Conservation (phyloP, 2,888 invertebrate genomes). For the Polydrusus tereticollis region DNA sequence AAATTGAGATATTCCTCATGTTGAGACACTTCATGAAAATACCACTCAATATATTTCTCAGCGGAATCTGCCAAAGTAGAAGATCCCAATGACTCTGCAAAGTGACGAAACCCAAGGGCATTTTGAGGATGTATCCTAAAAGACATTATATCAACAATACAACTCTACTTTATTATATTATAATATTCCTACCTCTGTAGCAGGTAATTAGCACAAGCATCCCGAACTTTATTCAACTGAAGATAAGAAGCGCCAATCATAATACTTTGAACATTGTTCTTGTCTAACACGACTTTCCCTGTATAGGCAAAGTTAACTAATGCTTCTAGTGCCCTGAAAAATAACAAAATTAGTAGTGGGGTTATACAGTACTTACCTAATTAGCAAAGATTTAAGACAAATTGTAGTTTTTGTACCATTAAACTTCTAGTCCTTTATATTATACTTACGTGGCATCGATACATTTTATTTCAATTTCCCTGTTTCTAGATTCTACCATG, state of each 20-base stretch:
- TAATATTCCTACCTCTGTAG: slow-evolving; percentile 74
- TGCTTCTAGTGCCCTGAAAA: slow-evolving; percentile 80
- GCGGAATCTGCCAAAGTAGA: slow-evolving; percentile 78
- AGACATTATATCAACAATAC: slow-evolving; percentile 27
- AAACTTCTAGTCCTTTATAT: no score
- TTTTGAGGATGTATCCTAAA: slow-evolving; percentile 82
- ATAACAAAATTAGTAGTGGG: neutral
- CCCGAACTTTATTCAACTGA: slow-evolving; percentile 82
- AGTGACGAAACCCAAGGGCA: slow-evolving; percentile 83
- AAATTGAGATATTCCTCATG: slow-evolving; percentile 82
- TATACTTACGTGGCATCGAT: slow-evolving; percentile 80
- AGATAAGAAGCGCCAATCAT: slow-evolving; percentile 89
- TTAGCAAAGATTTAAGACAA: no score
- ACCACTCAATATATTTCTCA: slow-evolving; percentile 83
- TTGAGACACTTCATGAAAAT: slow-evolving; percentile 82
- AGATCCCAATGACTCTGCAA: slow-evolving; percentile 85
- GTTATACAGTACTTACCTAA: no score
- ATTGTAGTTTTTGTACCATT: no score
- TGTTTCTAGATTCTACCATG: slow-evolving; percentile 87
- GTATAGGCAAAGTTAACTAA: slow-evolving; percentile 90
- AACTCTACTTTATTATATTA: neutral
- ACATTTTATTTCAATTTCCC: slow-evolving; percentile 84
- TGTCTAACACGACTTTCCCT: slow-evolving; percentile 81
- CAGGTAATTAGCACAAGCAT: slow-evolving; percentile 87
- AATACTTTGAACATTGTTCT: slow-evolving; percentile 85